phyloP scores from a whole-genome alignment of 2,888 invertebrate genomes.

The Polydesmus complanatus region DNA sequence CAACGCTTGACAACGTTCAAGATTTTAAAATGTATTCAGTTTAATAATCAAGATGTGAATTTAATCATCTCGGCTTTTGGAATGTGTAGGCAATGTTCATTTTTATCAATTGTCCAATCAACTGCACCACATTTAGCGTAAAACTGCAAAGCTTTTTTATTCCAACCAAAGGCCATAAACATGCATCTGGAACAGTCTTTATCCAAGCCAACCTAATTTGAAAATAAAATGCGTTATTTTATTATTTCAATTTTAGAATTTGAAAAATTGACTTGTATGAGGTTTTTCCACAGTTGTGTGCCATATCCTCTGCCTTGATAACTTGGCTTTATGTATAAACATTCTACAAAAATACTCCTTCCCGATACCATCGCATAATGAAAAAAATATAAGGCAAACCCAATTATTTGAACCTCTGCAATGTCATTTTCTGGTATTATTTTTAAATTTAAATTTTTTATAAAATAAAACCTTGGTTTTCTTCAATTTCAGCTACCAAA shows the following conservation, averaged over 20 bases:
- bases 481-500: conserved; percentile 3
- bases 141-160: conserved; percentile 7
- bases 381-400: conserved; percentile 9
- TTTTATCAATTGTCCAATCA: conserved; percentile 7
- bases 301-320: conserved; percentile 9
- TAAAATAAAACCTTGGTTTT: neutral
- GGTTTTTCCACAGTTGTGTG: conserved; percentile 2
- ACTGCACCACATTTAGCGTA: conserved; percentile 11
- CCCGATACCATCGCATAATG: conserved; percentile 8
- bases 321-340: conserved; percentile 10
- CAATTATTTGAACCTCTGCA: neutral
- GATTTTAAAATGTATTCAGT: no score
- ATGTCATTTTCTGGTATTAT: neutral
- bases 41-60: no score
- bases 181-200: conserved; percentile 10
- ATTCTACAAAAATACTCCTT: conserved; percentile 3
- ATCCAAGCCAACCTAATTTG: conserved; percentile 3
- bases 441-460: neutral
- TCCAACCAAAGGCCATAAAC: conserved; percentile 12
- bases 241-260: no score
- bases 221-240: neutral
- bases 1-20: no score
- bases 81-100: conserved; percentile 11
- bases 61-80: conserved; percentile 5
- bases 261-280: neutral